A percentile compares a stretch with the other conserved stretches of the same genome.
These are phyloP conservation scores for Akabosia matsudoensis DNA, from an alignment of 1,140 invertebrate genomes.

Conservation along the genomic window DNA sequence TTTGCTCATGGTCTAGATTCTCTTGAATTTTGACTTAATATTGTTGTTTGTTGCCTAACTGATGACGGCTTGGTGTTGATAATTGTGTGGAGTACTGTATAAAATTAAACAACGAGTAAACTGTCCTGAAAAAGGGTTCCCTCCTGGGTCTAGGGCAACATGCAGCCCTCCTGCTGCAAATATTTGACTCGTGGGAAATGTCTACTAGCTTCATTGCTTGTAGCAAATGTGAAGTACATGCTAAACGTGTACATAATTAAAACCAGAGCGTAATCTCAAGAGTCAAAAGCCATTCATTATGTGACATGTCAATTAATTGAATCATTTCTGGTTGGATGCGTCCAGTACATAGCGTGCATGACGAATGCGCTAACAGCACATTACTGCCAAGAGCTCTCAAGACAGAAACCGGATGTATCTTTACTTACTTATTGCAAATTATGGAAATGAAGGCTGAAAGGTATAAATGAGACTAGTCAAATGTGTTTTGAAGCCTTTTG, in stretches of 20 bases:
- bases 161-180: slow-evolving; percentile 28
- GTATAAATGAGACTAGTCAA: too few relatives aligned
- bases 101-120: background rate
- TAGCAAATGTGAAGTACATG: background rate
- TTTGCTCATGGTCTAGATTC: background rate
- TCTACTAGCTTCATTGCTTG: slow-evolving; percentile 22
- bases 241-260: background rate
- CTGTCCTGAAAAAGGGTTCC: slow-evolving; percentile 7
- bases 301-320: too few relatives aligned
- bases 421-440: too few relatives aligned
- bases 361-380: too few relatives aligned
- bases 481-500: too few relatives aligned
- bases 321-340: too few relatives aligned
- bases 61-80: background rate
- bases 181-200: slow-evolving; percentile 41
- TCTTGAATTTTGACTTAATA: background rate
- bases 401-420: too few relatives aligned
- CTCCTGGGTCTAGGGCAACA: slow-evolving; percentile 19
- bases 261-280: too few relatives aligned
- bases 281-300: too few relatives aligned
- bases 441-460: too few relatives aligned
- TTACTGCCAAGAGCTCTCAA: too few relatives aligned
- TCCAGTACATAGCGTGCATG: too few relatives aligned
- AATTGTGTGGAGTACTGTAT: background rate
- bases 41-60: background rate